These are phyloP conservation scores for Acleris laterana DNA, from an alignment of 2,888 invertebrate genomes.

Conservation along the genomic window DNA sequence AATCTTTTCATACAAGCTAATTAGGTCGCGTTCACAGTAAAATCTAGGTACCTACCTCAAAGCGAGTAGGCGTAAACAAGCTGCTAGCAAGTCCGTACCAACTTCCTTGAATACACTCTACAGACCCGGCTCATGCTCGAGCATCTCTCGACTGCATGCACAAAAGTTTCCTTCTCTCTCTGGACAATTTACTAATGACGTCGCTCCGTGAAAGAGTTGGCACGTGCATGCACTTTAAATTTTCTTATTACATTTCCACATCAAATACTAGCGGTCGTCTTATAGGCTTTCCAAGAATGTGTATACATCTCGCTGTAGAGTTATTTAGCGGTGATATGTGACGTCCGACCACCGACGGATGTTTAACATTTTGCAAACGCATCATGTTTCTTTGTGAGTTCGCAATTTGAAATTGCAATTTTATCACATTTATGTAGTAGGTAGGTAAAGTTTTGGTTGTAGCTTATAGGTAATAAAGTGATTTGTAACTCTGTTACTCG, in stretches of 20 bases:
- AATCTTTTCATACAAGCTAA: slow-evolving; percentile 41
- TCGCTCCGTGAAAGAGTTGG: slow-evolving; percentile 37
- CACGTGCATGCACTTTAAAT: slow-evolving; percentile 14
- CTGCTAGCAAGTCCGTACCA: slow-evolving; percentile 38
- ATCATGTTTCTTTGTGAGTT: neutral
- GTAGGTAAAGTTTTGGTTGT: no score
- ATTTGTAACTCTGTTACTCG: slow-evolving; percentile 1
- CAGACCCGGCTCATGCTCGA: slow-evolving; percentile 43
- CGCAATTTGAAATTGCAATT: slow-evolving; percentile 4
- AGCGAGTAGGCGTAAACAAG: slow-evolving; percentile 37
- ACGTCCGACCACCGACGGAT: slow-evolving; percentile 12
- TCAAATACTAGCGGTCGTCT: slow-evolving; percentile 6
- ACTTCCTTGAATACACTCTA: slow-evolving; percentile 51
- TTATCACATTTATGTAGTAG: neutral
- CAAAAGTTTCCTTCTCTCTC: slow-evolving; percentile 32
- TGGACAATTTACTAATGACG: slow-evolving; percentile 49
- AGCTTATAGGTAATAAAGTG: neutral
- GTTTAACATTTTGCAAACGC: slow-evolving; percentile 3
- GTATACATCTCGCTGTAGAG: neutral
- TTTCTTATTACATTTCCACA: slow-evolving; percentile 22
- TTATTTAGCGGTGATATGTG: neutral
- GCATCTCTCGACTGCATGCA: slow-evolving; percentile 35
- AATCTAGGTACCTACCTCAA: slow-evolving; percentile 42
- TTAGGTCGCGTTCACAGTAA: slow-evolving; percentile 54
- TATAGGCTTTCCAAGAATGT: neutral